Conservation (phyloP, 2,797 vertebrate species). For the Sphenopsis melanotis region DNA sequence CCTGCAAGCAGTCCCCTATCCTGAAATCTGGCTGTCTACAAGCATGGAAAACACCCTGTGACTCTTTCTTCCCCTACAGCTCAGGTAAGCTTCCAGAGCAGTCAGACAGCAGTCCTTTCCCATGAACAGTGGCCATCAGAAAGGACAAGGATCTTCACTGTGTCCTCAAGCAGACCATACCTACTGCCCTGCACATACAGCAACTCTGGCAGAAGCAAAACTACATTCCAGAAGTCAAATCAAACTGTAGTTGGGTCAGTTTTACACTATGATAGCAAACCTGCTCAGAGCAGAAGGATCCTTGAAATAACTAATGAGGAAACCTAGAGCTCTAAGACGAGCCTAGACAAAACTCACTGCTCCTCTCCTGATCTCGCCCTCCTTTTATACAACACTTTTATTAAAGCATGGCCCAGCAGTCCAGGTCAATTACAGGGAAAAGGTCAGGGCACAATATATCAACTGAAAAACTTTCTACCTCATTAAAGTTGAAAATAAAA, state of each 20-base stretch:
- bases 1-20: not conserved
- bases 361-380: not conserved
- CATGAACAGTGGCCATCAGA: not conserved
- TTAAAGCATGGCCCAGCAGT: not conserved
- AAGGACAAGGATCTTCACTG: not conserved
- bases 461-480: conserved; percentile 52
- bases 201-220: not conserved
- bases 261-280: not conserved
- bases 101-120: not conserved
- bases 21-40: not conserved
- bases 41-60: not conserved
- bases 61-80: not conserved
- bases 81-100: not conserved
- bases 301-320: not conserved
- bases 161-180: not conserved
- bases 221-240: not conserved
- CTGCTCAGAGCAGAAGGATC: not conserved
- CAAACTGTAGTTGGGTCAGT: not conserved
- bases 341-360: not conserved
- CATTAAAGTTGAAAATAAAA: conserved; percentile 68
- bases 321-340: not conserved
- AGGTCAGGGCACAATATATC: conserved; percentile 16
- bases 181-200: not conserved
- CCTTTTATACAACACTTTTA: not conserved
- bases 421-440: conserved; percentile 54